Evolutionary conservation across 2,888 invertebrate genomes (phyloP), one percentile per base, ranked within the genome.

Genomic region (Malthinus seriepunctatus): DNA sequence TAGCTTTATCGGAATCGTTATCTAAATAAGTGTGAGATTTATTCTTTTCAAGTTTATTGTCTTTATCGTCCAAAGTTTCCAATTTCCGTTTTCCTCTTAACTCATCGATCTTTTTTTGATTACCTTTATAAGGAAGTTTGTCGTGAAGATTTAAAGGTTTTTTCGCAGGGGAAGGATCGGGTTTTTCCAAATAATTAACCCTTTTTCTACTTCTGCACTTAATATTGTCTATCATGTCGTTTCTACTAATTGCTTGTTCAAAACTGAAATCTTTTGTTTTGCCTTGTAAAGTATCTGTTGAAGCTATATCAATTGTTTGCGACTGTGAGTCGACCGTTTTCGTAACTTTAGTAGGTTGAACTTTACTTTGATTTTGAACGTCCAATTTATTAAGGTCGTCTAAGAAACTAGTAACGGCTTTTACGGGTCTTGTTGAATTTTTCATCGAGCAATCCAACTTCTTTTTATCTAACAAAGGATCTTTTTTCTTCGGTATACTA

Each of bases 181-280:
- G 8, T 32, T 10, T 12, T 51, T 51, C 51, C 9, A 32, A 14
- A 33, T 51, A 51, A 9, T 52, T 54, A n/a, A 59, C 59, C 7
- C 54, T 50, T 39, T 59, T 59, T 15, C 59, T 32, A 31, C 54
- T 59, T 14, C 59, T 54, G 1, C 46, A 44, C 35, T 59, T 59
- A 6, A 59, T 54, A 9, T 54, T 59, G 38, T 59, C 59, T 11
- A 59, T 55, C 50, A 59, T 54, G 39, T 59, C 59, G 15, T 50
- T 32, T 11, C 42, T 38, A 23, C 15, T 38, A 12, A 23, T 11
- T 12, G 35, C 32, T 32, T 51, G 39, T n/a, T 42, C 39, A 15
- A 42, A 42, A n/a, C 23, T 42, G 5, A 23, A 23, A 8, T 42
- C 39, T 42, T 42, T 42, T 15, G 23, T 23, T 50, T 37, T 50